phyloP scores from a whole-genome alignment of 1,140 invertebrate species.

The Sycobia sp. region DNA sequence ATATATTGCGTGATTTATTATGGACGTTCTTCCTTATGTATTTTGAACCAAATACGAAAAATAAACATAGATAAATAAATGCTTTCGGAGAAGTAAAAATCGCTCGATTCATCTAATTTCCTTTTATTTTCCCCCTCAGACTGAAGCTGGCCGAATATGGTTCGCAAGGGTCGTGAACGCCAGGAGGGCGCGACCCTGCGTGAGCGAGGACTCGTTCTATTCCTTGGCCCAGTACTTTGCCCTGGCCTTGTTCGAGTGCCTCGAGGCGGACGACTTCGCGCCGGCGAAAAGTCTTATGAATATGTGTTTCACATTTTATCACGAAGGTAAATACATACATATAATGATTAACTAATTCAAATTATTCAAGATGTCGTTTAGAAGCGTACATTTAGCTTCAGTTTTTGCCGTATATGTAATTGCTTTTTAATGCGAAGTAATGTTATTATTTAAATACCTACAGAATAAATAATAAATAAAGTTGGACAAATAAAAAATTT shows the following conservation, averaged over 20 bases:
- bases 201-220: conserved; percentile 77
- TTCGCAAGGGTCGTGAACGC: conserved; percentile 78
- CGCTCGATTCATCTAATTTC: too few species aligned
- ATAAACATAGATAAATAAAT: too few species aligned
- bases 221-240: conserved; percentile 79
- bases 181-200: conserved; percentile 70
- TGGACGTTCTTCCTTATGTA: too few species aligned
- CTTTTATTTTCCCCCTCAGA: conserved; percentile 58
- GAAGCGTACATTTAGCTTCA: conserved; percentile 10
- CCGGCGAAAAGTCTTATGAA: conserved; percentile 83
- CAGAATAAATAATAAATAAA: too few species aligned
- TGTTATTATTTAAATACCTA: too few species aligned
- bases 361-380: too few species aligned
- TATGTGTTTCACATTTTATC: conserved; percentile 82
- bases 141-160: conserved; percentile 68
- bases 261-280: conserved; percentile 76
- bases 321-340: conserved; percentile 72
- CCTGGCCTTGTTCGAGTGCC: conserved; percentile 77
- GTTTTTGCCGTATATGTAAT: neutral
- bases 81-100: too few species aligned
- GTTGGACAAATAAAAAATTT: too few species aligned
- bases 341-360: too few species aligned
- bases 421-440: neutral
- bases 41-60: too few species aligned
- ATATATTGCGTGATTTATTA: too few species aligned